Percentiles rank a stretch among this genome's conserved stretches.
Evolutionary conservation across 2,888 invertebrate species (phyloP).

Genomic region (Onchidella celtica): DNA sequence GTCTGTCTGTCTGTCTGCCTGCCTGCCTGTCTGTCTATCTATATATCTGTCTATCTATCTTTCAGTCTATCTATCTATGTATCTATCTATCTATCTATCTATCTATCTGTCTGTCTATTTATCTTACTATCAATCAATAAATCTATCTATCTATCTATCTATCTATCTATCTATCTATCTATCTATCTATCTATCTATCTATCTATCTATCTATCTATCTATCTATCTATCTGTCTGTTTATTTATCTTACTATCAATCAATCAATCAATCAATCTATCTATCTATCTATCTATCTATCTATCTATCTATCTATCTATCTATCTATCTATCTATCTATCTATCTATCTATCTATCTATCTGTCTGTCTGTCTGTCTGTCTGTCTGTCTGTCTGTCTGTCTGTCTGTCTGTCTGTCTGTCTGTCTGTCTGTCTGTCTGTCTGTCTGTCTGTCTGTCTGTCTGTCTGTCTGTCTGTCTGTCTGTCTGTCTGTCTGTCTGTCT

Average conservation of each 20-base stretch:
- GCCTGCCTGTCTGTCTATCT: too few species aligned
- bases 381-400: not conserved
- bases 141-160: too few species aligned
- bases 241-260: too few species aligned
- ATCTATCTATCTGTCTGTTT: too few species aligned
- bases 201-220: too few species aligned
- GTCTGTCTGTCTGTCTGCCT: too few species aligned
- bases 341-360: not conserved
- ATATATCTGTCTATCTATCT: too few species aligned
- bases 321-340: not conserved
- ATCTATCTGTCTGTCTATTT: slow-evolving; percentile 1
- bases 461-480: slow-evolving; percentile 13
- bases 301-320: not conserved
- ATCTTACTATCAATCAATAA: slow-evolving; percentile 9
- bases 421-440: not conserved
- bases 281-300: too few species aligned
- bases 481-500: slow-evolving; percentile 20
- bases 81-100: too few species aligned
- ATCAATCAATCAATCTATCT: too few species aligned
- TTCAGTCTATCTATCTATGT: too few species aligned
- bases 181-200: not conserved
- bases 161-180: not conserved
- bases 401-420: not conserved
- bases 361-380: not conserved
- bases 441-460: not conserved